These are phyloP conservation scores for Gerris lacustris DNA, from an alignment of 2,888 invertebrate genomes.

Conservation along the genomic window DNA sequence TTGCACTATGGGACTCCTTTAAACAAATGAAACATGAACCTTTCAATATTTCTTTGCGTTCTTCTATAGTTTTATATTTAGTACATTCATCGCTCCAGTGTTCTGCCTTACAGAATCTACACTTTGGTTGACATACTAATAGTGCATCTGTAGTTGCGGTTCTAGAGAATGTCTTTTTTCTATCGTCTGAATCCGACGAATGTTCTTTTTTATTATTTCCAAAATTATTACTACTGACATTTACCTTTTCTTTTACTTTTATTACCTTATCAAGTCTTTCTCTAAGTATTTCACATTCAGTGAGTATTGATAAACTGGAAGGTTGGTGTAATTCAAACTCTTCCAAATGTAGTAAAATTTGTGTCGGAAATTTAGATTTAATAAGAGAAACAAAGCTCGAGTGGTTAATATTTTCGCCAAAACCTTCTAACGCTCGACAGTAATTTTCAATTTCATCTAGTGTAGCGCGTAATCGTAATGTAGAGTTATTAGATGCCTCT, in stretches of 20 bases:
- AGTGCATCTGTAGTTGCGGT: neutral
- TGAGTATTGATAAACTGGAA: neutral
- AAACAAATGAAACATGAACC: neutral
- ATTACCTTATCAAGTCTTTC: neutral
- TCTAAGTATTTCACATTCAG: neutral
- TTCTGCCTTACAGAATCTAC: neutral
- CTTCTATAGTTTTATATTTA: neutral
- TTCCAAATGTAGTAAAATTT: neutral
- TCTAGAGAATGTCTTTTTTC: neutral
- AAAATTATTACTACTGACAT: neutral
- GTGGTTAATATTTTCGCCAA: neutral
- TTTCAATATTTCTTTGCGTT: neutral
- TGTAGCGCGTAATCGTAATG: neutral
- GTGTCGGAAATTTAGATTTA: neutral
- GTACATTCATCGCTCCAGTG: neutral
- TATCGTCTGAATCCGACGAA: neutral
- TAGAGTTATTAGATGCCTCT: neutral
- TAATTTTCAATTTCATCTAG: neutral
- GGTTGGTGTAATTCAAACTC: conserved; percentile 1
- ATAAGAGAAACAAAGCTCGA: neutral
- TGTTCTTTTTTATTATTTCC: neutral
- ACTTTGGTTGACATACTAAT: neutral
- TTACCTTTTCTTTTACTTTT: neutral
- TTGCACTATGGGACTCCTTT: neutral
- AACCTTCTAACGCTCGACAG: neutral